Percentiles rank a stretch among this genome's conserved stretches.
These are phyloP conservation scores for Listronotus bonariensis DNA, from an alignment of 1,140 invertebrate species.

Conservation along the genomic window DNA sequence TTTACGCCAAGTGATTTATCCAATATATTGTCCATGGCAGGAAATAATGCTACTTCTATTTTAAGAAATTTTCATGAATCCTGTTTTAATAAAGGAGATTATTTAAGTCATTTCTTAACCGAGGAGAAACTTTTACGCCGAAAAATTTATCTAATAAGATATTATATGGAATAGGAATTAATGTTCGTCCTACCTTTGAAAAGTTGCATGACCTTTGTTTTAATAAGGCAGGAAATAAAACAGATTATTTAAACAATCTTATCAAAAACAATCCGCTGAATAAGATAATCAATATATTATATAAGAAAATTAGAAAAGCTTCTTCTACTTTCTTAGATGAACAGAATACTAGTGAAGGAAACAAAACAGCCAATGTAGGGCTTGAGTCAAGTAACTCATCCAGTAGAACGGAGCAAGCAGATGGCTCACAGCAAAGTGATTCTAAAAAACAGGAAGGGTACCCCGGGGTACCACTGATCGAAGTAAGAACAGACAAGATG, in stretches of 20 bases:
- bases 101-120: too few relatives aligned
- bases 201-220: too few relatives aligned
- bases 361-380: constrained; percentile 2
- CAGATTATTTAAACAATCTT: constrained; percentile 50
- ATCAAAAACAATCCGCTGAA: constrained; percentile 36
- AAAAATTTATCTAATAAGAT: too few relatives aligned
- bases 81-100: too few relatives aligned
- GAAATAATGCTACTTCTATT: too few relatives aligned
- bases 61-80: too few relatives aligned
- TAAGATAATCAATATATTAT: constrained; percentile 3
- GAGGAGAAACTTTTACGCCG: too few relatives aligned
- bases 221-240: too few relatives aligned
- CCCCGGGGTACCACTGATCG: neutral
- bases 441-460: neutral
- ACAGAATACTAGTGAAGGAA: constrained; percentile 6
- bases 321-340: constrained; percentile 5
- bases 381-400: neutral
- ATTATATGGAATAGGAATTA: too few relatives aligned
- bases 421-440: constrained; percentile 4
- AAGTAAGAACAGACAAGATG: constrained; percentile 2
- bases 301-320: constrained; percentile 16
- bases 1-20: too few relatives aligned
- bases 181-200: too few relatives aligned
- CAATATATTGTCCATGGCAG: too few relatives aligned
- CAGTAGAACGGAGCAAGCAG: constrained; percentile 1